Conservation (phyloP, 2,113 vertebrate genomes). For the Eudyptes chrysolophus region DNA sequence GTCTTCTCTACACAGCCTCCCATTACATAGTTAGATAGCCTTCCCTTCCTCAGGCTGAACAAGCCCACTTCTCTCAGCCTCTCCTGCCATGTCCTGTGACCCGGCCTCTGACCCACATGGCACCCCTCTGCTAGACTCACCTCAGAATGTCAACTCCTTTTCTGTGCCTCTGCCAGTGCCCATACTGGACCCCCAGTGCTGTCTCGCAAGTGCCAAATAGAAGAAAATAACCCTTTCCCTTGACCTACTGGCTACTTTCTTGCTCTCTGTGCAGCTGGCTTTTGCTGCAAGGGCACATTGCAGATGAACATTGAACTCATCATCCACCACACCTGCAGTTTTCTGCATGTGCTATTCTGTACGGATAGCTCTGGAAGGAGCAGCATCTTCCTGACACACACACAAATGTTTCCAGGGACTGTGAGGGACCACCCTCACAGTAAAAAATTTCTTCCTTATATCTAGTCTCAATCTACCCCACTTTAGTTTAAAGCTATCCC, state of each 20-base stretch:
- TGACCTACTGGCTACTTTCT: not conserved
- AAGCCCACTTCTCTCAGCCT: not conserved
- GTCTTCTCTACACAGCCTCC: not conserved
- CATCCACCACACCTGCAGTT: not conserved
- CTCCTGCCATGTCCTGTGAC: not conserved
- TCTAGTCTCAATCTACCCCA: too few species aligned
- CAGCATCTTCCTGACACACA: not conserved
- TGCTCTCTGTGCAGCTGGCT: not conserved
- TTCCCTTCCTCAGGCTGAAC: not conserved
- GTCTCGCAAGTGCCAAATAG: not conserved
- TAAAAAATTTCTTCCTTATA: too few species aligned
- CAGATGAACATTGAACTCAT: not conserved
- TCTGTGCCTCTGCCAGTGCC: not conserved
- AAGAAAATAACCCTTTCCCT: not conserved
- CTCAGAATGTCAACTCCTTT: not conserved
- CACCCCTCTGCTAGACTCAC: not conserved
- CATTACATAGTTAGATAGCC: not conserved
- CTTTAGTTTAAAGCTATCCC: too few species aligned
- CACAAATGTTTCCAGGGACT: too few species aligned
- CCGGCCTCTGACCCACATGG: accelerated
- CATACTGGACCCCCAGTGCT: not conserved
- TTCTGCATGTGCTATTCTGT: not conserved
- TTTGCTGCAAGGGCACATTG: not conserved
- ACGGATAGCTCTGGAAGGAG: not conserved
- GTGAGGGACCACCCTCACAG: too few species aligned